Evolutionary conservation across 2,888 invertebrate species (phyloP).

Genomic region (Chrysopilus asiliformis): DNA sequence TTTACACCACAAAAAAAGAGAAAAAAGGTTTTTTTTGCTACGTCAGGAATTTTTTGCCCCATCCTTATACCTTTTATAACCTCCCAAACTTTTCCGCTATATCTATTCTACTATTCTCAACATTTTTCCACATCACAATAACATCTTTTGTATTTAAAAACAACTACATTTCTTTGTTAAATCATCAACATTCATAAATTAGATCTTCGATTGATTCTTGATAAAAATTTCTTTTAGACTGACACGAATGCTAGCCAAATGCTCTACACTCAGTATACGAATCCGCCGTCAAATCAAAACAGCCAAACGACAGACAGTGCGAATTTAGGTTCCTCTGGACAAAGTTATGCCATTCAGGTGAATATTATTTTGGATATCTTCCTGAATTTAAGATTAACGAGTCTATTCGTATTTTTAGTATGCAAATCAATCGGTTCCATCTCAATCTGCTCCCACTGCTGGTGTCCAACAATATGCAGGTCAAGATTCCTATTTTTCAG

Average conservation of each 20-base stretch:
- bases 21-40: too few relatives aligned
- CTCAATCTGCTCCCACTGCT: background rate
- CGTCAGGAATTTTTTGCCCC: too few relatives aligned
- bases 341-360: slow-evolving; percentile 10
- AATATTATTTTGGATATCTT: background rate
- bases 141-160: too few relatives aligned
- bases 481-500: slow-evolving; percentile 22
- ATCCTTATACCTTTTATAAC: too few relatives aligned
- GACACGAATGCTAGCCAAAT: slow-evolving; percentile 2
- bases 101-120: too few relatives aligned
- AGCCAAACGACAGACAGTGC: slow-evolving; percentile 11
- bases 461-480: background rate
- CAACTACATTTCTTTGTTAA: too few relatives aligned
- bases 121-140: too few relatives aligned
- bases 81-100: too few relatives aligned
- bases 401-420: too few relatives aligned
- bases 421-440: background rate
- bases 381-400: background rate
- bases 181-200: too few relatives aligned
- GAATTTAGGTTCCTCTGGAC: slow-evolving; percentile 6
- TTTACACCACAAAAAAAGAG: too few relatives aligned
- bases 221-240: background rate
- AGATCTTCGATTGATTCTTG: background rate
- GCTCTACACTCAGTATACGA: slow-evolving; percentile 20
- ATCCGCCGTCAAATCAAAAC: slow-evolving; percentile 17